phyloP scores from a whole-genome alignment of 30 jellyfish, hydroid and myxozoan genomes.

The Aurelia aurita region DNA sequence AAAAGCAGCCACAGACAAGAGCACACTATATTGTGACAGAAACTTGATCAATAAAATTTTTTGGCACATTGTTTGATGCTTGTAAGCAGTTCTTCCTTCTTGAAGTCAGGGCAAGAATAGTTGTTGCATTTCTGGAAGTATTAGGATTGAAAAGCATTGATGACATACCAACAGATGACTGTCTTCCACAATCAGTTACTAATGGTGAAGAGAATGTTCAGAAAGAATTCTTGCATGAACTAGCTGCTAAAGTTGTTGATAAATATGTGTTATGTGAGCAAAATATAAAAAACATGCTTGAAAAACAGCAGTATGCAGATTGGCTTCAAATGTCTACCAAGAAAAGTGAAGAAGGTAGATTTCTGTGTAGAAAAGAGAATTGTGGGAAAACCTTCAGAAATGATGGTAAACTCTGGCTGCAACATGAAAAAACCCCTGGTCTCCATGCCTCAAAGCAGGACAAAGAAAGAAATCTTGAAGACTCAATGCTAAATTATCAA shows the following conservation, averaged over 20 bases:
- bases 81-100: conserved; percentile 15
- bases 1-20: conserved; percentile 19
- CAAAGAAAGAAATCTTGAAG: background rate
- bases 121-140: background rate
- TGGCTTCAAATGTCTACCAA: conserved; percentile 2
- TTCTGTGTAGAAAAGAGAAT: background rate
- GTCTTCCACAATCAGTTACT: background rate
- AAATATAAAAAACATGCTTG: background rate
- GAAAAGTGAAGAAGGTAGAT: conserved; percentile 1
- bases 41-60: conserved; percentile 4
- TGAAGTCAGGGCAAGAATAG: conserved; percentile 13
- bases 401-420: conserved; percentile 7
- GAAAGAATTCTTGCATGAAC: conserved; percentile 17
- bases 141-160: background rate
- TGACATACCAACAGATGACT: background rate
- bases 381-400: background rate
- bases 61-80: conserved; percentile 6
- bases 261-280: background rate
- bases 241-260: conserved; percentile 13
- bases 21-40: conserved; percentile 25
- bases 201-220: background rate
- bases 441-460: background rate
- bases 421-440: conserved; percentile 25
- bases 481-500: background rate
- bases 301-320: conserved; percentile 16